Evolutionary conservation across 2,797 vertebrate species (phyloP), one percentile per base, ranked within the genome.

Genomic region (Dromococcyx pavoninus): DNA sequence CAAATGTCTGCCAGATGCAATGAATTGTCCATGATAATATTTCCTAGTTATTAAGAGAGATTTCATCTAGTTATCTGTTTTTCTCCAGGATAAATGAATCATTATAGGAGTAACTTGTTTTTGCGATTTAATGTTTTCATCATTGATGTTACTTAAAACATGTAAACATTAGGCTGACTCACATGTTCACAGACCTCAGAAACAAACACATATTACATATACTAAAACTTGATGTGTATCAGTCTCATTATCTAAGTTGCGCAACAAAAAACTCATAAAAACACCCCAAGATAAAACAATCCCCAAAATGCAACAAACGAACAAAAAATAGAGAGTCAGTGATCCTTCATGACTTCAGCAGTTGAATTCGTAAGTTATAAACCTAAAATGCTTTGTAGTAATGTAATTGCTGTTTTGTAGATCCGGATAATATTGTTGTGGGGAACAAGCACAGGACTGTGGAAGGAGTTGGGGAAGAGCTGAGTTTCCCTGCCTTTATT

Each of bases 1-100:
- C 32, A 89, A 95, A 91, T 54, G 2, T 84, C 60, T 94, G 46
- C 32, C 39, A 79, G 48, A 87, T 71, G 24, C 71, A 91, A 90
- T 85, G 48, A 87, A 95, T 76, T 73, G 66, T 57, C 56, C 60
- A 37, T 50, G 39, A 82, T 86, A 94, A 95, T 90, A 46, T 41
- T 70, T 84, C 46, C 16, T 70, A 33, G 71, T 91, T 91, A 96
- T 94, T 96, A 95, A 94, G 91, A 85, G 79, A 88, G 62, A 95
- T 94, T 94, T 95, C 67, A 91, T 93, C 73, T 73, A 54, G 33
- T 44, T 88, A 76, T 51, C 75, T 90, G 62, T 81, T 93, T 94
- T 91, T 91, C 88, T 93, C 35, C 60, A 67, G 77, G 86, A 91
- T 89, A 95, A 96, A 94, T 83, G 54, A 91, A 69, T 75, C 75